phyloP scores from a whole-genome alignment of 2,888 invertebrate genomes.

The Papilio gigon region DNA sequence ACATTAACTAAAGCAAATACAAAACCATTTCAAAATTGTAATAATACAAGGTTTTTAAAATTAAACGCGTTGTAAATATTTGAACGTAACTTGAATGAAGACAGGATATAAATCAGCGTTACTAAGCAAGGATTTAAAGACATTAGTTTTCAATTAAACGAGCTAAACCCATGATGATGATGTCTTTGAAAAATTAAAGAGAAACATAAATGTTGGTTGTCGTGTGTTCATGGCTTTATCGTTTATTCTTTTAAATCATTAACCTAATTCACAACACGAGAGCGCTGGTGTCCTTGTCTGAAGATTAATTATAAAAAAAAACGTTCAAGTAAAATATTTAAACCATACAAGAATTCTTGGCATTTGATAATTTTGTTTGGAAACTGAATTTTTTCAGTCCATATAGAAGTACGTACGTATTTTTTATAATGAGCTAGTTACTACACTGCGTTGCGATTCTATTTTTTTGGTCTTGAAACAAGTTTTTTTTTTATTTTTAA shows the following conservation, averaged over 20 bases:
- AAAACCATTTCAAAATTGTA: neutral
- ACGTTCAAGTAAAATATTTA: conserved; percentile 2
- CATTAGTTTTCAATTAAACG: neutral
- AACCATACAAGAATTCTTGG: neutral
- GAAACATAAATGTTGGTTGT: conserved; percentile 44
- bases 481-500: neutral
- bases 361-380: neutral
- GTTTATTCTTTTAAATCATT: conserved; percentile 58
- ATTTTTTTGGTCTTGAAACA: neutral
- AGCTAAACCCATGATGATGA: neutral
- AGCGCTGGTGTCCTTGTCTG: conserved; percentile 20
- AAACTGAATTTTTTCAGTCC: neutral
- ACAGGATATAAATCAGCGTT: neutral
- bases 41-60: neutral
- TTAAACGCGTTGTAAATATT: neutral
- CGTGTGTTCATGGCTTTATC: conserved; percentile 47
- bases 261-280: conserved; percentile 55
- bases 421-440: too few relatives aligned
- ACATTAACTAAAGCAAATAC: neutral
- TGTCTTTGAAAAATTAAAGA: neutral
- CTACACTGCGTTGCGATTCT: neutral
- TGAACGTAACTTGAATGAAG: neutral
- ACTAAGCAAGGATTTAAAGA: neutral
- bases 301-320: conserved; percentile 14
- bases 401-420: neutral